Evolutionary conservation across 2,888 invertebrate species (phyloP), one percentile per base, ranked within the genome.

Genomic region (Plebejus anna): DNA sequence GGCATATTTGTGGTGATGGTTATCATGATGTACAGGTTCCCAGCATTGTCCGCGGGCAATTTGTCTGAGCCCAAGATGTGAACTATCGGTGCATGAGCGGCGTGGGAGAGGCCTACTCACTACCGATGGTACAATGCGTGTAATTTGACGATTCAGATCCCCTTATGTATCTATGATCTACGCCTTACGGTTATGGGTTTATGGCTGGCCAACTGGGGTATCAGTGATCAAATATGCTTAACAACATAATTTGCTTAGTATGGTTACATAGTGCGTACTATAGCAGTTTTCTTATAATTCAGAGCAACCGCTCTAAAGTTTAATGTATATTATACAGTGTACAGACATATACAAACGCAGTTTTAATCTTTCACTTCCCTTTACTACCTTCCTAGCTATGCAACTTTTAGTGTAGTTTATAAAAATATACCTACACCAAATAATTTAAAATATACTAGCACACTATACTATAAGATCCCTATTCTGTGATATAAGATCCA

Each of bases 1-100:
- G 73, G 73, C 73, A 73, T 73, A 73, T 73, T 73, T 73, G 55
- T 51, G 73, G 73, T 51, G 73, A 73, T 73, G 73, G 5, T 32
- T 73, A 73, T 73, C 73, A 73, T 51, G 73, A 51, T 55, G 51
- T 51, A 73, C 55, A 28, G 73, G 28, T 73, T 73, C 73, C 51
- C 73, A 73, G 28, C 16, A 73, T 73, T 73, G 73, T 73, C 55
- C 28, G 22, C 38, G 4, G 1, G 73, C 32, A 55, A 73, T 73
- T 73, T 73, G 73, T 73, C 73, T 73, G 16, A 51, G 32, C 51
- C 47, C 22, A 47, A 72, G 42, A 72, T 47, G 72, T 72, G 47
- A 72, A 47, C 72, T 72, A 72, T 72, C 72, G 22, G 38, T 72
- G n/a, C 22, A 71, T 42, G 72, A 36, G 11, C 32, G 16, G 13